phyloP scores from a whole-genome alignment of 2,888 invertebrate genomes.

The Clusia tigrina region DNA sequence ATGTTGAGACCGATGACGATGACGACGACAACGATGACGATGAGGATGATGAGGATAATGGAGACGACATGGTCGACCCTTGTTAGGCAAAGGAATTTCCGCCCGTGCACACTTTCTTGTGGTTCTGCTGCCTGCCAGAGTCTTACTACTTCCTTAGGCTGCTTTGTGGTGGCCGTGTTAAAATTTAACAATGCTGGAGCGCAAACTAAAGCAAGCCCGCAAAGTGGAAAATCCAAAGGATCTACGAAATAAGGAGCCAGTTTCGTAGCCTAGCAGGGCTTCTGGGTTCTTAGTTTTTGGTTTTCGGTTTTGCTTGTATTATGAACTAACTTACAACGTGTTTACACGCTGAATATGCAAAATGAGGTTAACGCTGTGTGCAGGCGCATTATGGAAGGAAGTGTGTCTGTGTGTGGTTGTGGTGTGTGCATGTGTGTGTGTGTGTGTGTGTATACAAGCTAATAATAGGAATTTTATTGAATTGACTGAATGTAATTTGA shows the following conservation, averaged over 20 bases:
- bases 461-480: conserved; percentile 58
- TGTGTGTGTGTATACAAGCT: conserved; percentile 47
- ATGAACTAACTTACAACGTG: conserved; percentile 2
- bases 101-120: no score
- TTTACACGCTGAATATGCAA: background rate
- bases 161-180: no score
- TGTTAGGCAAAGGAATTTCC: no score
- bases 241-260: background rate
- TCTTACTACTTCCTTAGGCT: background rate
- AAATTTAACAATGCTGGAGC: no score
- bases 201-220: background rate
- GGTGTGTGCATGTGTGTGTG: conserved; percentile 29
- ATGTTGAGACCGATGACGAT: background rate
- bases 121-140: no score
- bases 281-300: no score
- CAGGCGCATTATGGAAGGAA: no score
- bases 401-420: conserved; percentile 7
- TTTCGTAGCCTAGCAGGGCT: conserved; percentile 8
- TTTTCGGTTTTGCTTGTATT: background rate
- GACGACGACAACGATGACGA: background rate
- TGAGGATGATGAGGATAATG: background rate
- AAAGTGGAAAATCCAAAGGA: conserved; percentile 53
- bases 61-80: no score
- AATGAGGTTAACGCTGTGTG: background rate
- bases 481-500: conserved; percentile 11